Evolutionary conservation across 2,797 vertebrate genomes (phyloP).

Genomic region (Sylvilagus floridanus): DNA sequence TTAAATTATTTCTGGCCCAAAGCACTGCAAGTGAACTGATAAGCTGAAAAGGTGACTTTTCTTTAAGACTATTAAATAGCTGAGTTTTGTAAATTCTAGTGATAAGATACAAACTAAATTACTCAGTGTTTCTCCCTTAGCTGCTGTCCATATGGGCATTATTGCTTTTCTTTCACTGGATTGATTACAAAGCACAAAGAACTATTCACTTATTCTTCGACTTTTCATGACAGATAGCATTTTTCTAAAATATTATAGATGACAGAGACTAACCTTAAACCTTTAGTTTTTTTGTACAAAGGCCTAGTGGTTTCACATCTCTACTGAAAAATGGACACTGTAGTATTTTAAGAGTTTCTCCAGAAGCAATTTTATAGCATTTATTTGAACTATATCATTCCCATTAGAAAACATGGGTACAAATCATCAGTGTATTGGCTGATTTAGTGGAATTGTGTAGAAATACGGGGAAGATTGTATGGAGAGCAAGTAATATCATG

Average conservation of each 20-base stretch:
- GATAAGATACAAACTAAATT: background rate
- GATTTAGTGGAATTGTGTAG: slow-evolving; percentile 46
- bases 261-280: background rate
- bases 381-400: slow-evolving; percentile 64
- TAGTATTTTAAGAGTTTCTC: slow-evolving; percentile 9
- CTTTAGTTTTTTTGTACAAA: background rate
- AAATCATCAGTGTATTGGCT: slow-evolving; percentile 65
- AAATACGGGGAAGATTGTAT: slow-evolving; percentile 55
- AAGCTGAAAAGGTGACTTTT: background rate
- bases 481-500: slow-evolving; percentile 46
- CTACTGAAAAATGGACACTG: background rate
- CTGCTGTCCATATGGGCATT: background rate
- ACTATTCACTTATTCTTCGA: background rate
- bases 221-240: background rate
- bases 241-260: background rate
- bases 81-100: slow-evolving; percentile 22
- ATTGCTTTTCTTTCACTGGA: background rate
- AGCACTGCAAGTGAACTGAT: background rate
- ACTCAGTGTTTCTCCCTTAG: background rate
- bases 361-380: slow-evolving; percentile 40
- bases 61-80: background rate
- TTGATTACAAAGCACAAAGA: background rate
- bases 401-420: slow-evolving; percentile 45
- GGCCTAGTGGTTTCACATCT: background rate
- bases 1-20: background rate